Conservation (phyloP, 2,113 vertebrate genomes). For the Podocnemis expansa region DNA sequence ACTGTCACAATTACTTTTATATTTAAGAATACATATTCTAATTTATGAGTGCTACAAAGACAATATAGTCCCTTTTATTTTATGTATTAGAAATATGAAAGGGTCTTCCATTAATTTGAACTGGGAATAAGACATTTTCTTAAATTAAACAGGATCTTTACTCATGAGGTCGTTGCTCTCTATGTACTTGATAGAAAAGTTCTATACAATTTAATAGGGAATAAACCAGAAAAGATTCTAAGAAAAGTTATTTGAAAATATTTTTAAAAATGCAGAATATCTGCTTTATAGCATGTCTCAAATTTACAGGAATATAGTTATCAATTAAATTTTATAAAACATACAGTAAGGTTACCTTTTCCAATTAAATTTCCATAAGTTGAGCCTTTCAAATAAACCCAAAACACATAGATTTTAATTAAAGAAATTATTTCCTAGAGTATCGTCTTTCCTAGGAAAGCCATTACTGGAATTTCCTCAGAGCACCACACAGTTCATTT, state of each 20-base stretch:
- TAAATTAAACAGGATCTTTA: background rate
- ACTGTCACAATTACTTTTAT: background rate
- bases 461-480: background rate
- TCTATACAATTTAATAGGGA: background rate
- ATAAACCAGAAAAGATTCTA: background rate
- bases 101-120: background rate
- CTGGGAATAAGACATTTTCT: background rate
- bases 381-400: background rate
- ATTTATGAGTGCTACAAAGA: background rate
- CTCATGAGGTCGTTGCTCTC: no score
- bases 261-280: background rate
- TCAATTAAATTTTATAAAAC: no score
- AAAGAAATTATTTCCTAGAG: background rate
- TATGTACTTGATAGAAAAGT: background rate
- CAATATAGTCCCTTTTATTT: background rate
- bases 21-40: background rate
- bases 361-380: background rate
- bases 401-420: background rate
- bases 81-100: background rate
- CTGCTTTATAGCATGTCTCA: background rate
- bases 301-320: background rate
- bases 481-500: no score
- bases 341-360: no score
- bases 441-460: background rate
- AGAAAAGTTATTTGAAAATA: no score